Base-by-base conservation (phyloP, 2,113 vertebrate species). In the Hippocampus abdominalis region DNA sequence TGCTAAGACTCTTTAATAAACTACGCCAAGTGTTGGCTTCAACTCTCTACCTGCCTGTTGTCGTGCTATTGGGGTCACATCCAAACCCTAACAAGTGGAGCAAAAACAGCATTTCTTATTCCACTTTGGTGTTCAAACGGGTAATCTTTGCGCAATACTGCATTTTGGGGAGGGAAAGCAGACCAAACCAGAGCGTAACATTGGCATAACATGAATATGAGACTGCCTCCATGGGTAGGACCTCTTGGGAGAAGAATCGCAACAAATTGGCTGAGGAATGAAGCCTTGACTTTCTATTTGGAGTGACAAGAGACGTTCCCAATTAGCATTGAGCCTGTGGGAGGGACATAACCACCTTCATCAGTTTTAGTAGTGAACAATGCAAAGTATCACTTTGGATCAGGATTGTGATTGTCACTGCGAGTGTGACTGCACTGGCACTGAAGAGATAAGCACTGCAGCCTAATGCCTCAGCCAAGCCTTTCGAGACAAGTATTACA, bases 201-300 rank as follows among this genome's bases (percentile, higher is more conserved):
- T 72, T 71, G 36, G 62, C 11, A 51, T 48, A 61, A 66, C 70
- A 79, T 61, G 66, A 73, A 66, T 36, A 25, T 62, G 56, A 76
- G 46, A 62, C 10, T 21, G 54, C 75, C 46, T 68, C 51, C 72
- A 65, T 44, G 68, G 73, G 71, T 61, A 59, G 27, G 51, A 60
- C n/a, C 66, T 60, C 25, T 1, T 4, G 67, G 60, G 42, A 49
- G 61, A 25, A 63, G 25, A 21, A 53, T n/a, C n/a, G 57, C 62
- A 71, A 71, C 16, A 76, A 78, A 66, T 49, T 70, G 42, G 20
- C 9, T 18, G 15, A 68, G n/a, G 40, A 66, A 61, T 39, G 8
- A 71, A 54, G 53, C 66, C 18, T 60, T 53, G 44, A 29, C 49
- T 70, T 67, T 59, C 16, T 44, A 59, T 59, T 53, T 57, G 32